Evolutionary conservation across 2,113 vertebrate genomes (phyloP), one percentile per base, ranked within the genome.

Genomic region (Falcunculus frontatus): DNA sequence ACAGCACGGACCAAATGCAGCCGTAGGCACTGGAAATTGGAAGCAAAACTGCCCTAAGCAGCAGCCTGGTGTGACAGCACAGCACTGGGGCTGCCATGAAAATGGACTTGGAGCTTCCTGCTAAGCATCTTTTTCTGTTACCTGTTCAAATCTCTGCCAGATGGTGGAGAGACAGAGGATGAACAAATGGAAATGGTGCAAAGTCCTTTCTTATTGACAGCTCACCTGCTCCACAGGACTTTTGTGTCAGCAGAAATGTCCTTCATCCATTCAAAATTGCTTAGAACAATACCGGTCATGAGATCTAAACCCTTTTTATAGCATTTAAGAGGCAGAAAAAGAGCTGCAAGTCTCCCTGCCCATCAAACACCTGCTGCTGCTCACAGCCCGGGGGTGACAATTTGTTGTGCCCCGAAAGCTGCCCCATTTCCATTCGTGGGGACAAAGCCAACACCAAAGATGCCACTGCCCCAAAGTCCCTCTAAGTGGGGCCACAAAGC

Each of bases 141-240:
- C 49, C 62, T 53, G 12, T 53, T 82, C 57, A 60, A 87, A 46
- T 14, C 57, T 87, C 41, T 83, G 85, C 94, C 90, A 87, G 90
- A 44, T 29, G 16, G 10, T 35, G 44, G 64, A 82, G 81, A 81
- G 67, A 53, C 18, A 32, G 39, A 65, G 8, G 13, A 60, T 6
- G 47, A 68, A n/a, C 26, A 47, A 77, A 55, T 41, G 50, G 39
- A 78, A 67, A 64, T n/a, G 37, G 30, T 59, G 25, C 50, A 53
- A 41, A 67, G 32, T 78, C 77, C 81, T 52, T 77, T 32, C 57
- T 85, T 42, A n/a, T 0, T 79, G 89, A 76, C 70, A 65, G 35
- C 33, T 52, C 55, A 46, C 53, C 63, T 85, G 53, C 53, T 57
- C n/a, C 49, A 15, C 70, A 37, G 81, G 37, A 29, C 32, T 4